A percentile compares a stretch with the other conserved stretches of the same genome.
Evolutionary conservation across 92 coral and sea anemone genomes (phyloP).

Genomic region (Virgularia gustaviana): DNA sequence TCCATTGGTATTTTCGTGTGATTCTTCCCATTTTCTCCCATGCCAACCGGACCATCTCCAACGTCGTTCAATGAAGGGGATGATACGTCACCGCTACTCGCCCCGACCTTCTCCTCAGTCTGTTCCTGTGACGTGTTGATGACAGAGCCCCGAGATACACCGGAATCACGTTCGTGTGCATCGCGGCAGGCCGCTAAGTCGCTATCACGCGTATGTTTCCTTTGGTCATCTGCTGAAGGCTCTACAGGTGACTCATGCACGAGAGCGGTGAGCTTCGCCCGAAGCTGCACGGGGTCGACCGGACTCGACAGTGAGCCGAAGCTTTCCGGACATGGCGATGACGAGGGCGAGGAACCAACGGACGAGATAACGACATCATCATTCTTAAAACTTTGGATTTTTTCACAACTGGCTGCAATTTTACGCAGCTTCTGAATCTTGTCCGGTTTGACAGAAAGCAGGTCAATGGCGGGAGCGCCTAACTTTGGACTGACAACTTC

Average conservation of each 20-base stretch:
- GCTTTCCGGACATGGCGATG: conserved; percentile 81
- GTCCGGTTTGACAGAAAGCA: conserved; percentile 29
- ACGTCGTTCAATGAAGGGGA: neutral
- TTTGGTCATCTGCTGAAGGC: neutral
- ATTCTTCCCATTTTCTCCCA: neutral
- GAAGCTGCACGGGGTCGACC: conserved; percentile 36
- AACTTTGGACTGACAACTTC: neutral
- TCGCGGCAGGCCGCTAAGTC: neutral
- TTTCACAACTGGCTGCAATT: conserved; percentile 30
- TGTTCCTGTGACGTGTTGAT: neutral
- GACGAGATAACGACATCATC: conserved; percentile 86
- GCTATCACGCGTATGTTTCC: neutral
- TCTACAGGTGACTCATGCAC: too few species aligned
- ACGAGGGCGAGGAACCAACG: conserved; percentile 92
- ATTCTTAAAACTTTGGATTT: conserved; percentile 12
- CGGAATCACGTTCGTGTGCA: neutral
- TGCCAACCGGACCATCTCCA: neutral
- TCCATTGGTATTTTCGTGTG: neutral
- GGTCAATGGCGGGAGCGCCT: neutral
- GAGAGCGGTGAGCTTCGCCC: conserved; percentile 6
- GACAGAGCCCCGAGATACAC: neutral
- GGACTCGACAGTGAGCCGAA: conserved; percentile 74
- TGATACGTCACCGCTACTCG: too few species aligned
- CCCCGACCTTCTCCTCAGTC: neutral
- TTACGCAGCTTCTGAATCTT: conserved; percentile 25